A percentile compares a stretch with the other conserved stretches of the same genome.
Conservation (phyloP, 1,140 invertebrate species). For the Physella acuta region DNA sequence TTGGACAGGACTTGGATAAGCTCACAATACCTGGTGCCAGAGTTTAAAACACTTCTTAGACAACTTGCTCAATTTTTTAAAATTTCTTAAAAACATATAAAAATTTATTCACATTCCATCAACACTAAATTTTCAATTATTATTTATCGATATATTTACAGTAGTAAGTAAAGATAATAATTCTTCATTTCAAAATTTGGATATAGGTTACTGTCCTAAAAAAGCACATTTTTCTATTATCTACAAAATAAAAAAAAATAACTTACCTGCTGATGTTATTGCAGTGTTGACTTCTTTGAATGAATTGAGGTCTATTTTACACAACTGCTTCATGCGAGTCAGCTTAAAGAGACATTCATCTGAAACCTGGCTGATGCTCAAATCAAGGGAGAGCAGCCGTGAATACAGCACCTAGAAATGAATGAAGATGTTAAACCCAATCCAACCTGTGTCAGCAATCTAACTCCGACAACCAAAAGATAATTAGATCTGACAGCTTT, state of each 20-base stretch:
- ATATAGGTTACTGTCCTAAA: no score
- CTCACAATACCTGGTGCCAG: conserved; percentile 36
- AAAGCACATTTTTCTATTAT: not conserved
- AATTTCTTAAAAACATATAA: no score
- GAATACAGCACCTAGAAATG: conserved; percentile 37
- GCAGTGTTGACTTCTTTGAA: conserved; percentile 35
- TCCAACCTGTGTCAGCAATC: no score
- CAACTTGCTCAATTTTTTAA: no score
- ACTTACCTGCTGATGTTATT: conserved; percentile 39
- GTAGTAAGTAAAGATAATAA: no score
- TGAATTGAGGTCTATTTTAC: conserved; percentile 46
- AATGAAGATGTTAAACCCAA: not conserved
- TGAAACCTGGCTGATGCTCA: conserved; percentile 38
- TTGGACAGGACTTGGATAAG: conserved; percentile 34
- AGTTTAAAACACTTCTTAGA: no score
- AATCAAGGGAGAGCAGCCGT: conserved; percentile 37
- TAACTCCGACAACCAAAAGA: no score
- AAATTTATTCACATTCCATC: no score
- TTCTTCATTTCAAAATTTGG: no score
- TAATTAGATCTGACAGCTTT: no score
- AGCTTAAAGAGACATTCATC: conserved; percentile 38
- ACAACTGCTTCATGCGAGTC: conserved; percentile 28
- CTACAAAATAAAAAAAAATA: not conserved
- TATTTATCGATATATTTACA: no score
- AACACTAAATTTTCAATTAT: no score